phyloP scores from a whole-genome alignment of 2,888 invertebrate species.

The Scelioninae gen. 2 region DNA sequence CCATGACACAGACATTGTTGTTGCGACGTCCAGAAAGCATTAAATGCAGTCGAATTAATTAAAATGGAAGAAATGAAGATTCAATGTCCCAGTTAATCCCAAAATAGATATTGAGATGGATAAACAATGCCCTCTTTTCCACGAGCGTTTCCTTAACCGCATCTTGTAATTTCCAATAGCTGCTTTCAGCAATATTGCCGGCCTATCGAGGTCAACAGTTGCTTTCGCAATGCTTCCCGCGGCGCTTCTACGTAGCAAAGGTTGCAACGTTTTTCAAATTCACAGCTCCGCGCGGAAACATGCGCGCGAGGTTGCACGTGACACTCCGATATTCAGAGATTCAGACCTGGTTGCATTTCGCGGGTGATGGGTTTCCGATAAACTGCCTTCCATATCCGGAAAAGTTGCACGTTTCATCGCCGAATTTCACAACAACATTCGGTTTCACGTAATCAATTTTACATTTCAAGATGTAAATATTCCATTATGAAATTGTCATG shows the following conservation, averaged over 20 bases:
- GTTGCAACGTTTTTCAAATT: constrained; percentile 33
- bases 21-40: not conserved
- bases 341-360: constrained; percentile 6
- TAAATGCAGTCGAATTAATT: constrained; percentile 18
- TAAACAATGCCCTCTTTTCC: constrained; percentile 27
- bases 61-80: no score
- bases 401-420: constrained; percentile 6
- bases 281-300: constrained; percentile 7
- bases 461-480: no score
- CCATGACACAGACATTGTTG: not conserved
- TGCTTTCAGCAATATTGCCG: constrained; percentile 49
- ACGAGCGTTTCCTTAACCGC: constrained; percentile 37
- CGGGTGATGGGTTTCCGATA: constrained; percentile 15
- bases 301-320: constrained; percentile 12
- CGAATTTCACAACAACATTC: no score
- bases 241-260: not conserved
- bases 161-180: constrained; percentile 48
- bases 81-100: constrained; percentile 23
- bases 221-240: constrained; percentile 33
- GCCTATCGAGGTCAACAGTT: constrained; percentile 48
- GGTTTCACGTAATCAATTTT: no score
- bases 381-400: constrained; percentile 13
- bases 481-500: no score
- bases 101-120: constrained; percentile 44
- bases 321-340: constrained; percentile 27